A percentile compares a stretch with the other conserved stretches of the same genome.
These are phyloP conservation scores for Maconellicoccus hirsutus DNA, from an alignment of 1,140 invertebrate genomes.

Conservation along the genomic window DNA sequence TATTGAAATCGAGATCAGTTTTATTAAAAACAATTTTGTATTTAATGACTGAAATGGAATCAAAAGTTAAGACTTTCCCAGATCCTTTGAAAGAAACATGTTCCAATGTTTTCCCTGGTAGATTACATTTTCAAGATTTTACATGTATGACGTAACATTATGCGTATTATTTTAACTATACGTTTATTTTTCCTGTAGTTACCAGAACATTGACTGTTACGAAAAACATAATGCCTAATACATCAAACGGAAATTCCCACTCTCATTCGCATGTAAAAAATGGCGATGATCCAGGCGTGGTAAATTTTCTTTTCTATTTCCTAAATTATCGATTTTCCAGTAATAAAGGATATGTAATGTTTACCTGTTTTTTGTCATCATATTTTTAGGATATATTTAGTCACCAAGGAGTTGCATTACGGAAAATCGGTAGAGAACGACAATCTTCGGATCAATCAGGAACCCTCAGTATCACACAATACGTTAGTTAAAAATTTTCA, in stretches of 20 bases:
- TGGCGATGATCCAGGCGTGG: neutral
- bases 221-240: neutral
- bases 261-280: neutral
- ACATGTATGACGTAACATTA: neutral
- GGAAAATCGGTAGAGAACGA: slow-evolving; percentile 35
- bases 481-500: slow-evolving; percentile 33
- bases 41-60: slow-evolving; percentile 25
- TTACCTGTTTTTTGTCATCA: neutral
- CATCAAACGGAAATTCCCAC: neutral
- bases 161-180: neutral
- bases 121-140: too few relatives aligned
- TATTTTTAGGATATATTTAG: slow-evolving; percentile 37
- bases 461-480: slow-evolving; percentile 39
- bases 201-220: slow-evolving; percentile 3
- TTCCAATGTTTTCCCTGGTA: neutral
- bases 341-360: neutral
- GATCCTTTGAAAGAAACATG: neutral
- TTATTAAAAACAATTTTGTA: slow-evolving; percentile 25
- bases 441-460: slow-evolving; percentile 32
- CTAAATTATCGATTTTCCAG: neutral
- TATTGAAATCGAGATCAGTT: slow-evolving; percentile 22
- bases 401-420: slow-evolving; percentile 37
- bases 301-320: neutral
- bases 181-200: neutral
- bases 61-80: neutral